Conservation (phyloP, 2,113 vertebrate species). For the Dasyurus viverrinus region DNA sequence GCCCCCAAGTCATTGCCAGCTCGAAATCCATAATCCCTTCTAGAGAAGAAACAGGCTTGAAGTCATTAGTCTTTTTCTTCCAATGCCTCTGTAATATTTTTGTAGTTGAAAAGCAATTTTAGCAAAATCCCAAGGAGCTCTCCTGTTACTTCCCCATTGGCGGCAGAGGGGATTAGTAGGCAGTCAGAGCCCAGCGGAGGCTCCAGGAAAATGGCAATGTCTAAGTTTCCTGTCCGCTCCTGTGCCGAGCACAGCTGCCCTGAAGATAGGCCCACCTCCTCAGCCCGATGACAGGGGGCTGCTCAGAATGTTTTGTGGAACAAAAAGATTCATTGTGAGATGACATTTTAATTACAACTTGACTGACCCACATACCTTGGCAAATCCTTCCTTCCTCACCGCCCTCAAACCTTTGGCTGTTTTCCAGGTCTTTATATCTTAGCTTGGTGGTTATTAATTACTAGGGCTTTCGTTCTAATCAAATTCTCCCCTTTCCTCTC, state of each 20-base stretch:
- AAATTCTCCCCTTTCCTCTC: background rate
- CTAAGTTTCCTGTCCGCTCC: slow-evolving; percentile 37
- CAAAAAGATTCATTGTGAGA: slow-evolving; percentile 51
- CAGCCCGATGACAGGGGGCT: background rate
- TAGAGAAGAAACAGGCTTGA: background rate
- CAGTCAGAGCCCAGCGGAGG: background rate
- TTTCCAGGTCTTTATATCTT: slow-evolving; percentile 62
- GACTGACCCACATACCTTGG: slow-evolving; percentile 41
- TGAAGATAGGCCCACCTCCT: background rate
- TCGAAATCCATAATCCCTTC: background rate
- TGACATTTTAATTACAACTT: slow-evolving; percentile 60
- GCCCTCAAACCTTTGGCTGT: slow-evolving; percentile 55
- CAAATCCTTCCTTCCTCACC: slow-evolving; percentile 68
- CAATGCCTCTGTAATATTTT: background rate
- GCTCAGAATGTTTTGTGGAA: slow-evolving; percentile 52
- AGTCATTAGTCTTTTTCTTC: background rate
- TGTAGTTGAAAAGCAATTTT: background rate
- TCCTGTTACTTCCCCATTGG: background rate
- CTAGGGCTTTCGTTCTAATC: background rate
- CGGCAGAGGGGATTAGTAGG: background rate
- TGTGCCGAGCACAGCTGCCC: slow-evolving; percentile 10
- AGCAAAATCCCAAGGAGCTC: background rate
- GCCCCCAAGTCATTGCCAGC: background rate
- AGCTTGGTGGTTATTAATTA: slow-evolving; percentile 1
- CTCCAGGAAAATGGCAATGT: background rate